Conservation (phyloP, 2,797 vertebrate genomes). For the Euphonia xanthogaster region DNA sequence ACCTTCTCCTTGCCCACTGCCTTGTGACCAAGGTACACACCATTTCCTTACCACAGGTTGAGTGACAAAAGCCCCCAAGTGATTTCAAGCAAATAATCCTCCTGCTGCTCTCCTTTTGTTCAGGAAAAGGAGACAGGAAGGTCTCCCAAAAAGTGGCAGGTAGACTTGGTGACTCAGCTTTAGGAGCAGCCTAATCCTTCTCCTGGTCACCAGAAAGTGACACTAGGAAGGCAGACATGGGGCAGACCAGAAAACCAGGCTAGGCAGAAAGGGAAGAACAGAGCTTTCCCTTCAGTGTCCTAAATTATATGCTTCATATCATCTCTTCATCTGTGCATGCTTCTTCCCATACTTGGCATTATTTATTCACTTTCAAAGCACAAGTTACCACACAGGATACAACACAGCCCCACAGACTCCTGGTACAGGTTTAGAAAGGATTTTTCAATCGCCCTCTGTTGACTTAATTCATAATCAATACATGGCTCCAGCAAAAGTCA, state of each 20-base stretch:
- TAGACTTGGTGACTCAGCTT: not conserved
- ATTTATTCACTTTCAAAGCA: not conserved
- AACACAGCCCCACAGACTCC: not conserved
- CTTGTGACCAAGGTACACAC: not conserved
- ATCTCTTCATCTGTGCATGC: not conserved
- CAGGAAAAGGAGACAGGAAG: not conserved
- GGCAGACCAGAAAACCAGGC: not conserved
- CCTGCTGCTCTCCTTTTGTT: not conserved
- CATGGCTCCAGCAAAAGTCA: not conserved
- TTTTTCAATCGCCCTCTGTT: not conserved
- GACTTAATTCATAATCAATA: not conserved
- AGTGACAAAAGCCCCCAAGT: not conserved
- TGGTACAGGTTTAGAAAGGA: not conserved
- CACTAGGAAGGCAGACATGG: not conserved
- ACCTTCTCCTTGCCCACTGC: not conserved
- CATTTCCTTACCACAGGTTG: not conserved
- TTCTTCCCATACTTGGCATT: not conserved
- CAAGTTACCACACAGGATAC: not conserved
- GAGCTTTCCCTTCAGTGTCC: not conserved
- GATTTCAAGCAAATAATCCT: not conserved
- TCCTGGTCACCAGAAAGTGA: not conserved
- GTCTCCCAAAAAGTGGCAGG: not conserved
- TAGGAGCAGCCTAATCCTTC: not conserved
- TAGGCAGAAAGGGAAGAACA: not conserved
- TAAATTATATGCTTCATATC: not conserved